A percentile compares a stretch with the other conserved stretches of the same genome.
Conservation (phyloP, 92 coral and sea anemone species). For the Siderastrea siderea region DNA sequence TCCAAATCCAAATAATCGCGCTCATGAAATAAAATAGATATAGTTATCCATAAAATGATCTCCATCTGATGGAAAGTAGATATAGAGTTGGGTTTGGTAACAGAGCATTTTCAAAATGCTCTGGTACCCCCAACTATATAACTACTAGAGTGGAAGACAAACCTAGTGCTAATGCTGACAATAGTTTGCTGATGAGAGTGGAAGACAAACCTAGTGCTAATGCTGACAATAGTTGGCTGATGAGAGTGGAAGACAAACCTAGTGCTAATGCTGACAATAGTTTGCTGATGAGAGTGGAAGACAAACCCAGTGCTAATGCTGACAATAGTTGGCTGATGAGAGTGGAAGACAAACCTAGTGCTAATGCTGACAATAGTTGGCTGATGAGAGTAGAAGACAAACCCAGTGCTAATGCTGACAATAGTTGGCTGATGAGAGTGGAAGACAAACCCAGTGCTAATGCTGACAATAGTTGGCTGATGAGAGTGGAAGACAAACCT, state of each 20-base stretch:
- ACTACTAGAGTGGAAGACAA: slow-evolving; percentile 4
- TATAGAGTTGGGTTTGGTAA: no score
- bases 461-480: background rate
- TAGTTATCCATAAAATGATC: no score
- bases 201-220: background rate
- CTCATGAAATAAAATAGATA: no score
- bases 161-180: background rate
- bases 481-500: background rate
- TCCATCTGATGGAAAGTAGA: no score
- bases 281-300: background rate
- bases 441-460: background rate
- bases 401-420: background rate
- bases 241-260: background rate
- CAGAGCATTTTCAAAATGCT: no score
- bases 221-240: background rate
- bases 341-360: background rate
- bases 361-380: background rate
- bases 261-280: background rate
- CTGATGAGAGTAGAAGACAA: background rate
- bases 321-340: background rate
- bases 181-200: background rate
- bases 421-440: background rate
- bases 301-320: background rate
- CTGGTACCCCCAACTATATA: no score
- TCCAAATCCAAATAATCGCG: no score